These are phyloP conservation scores for Cydia fagiglandana DNA, from an alignment of 1,140 invertebrate species.

Conservation along the genomic window DNA sequence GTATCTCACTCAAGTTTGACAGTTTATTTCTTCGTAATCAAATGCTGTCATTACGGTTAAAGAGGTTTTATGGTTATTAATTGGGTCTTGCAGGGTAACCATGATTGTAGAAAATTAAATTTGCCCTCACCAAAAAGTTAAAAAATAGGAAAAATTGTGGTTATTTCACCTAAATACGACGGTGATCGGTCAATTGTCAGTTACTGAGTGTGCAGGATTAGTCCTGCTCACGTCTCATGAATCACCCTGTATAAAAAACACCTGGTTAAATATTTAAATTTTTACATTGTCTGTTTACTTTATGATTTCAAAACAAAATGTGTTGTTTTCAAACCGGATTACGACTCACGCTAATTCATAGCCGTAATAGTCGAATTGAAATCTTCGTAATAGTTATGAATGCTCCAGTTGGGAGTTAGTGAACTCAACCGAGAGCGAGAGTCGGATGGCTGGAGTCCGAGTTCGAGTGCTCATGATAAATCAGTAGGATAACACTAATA, in stretches of 20 bases:
- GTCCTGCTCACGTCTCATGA: no score
- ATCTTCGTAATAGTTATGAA: slow-evolving; percentile 24
- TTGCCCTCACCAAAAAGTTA: no score
- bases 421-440: slow-evolving; percentile 30
- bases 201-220: no score
- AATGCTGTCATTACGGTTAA: no score
- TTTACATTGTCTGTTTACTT: background rate
- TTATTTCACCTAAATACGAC: no score
- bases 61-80: no score
- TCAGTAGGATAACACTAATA: slow-evolving; percentile 41
- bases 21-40: no score
- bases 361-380: background rate
- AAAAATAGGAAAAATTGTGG: no score
- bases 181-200: no score
- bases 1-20: no score
- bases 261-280: background rate
- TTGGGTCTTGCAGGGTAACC: no score
- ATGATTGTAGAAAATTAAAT: no score
- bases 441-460: slow-evolving; percentile 9
- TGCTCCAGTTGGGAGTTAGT: slow-evolving; percentile 21
- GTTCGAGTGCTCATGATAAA: slow-evolving; percentile 27
- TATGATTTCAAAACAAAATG: background rate
- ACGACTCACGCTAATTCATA: background rate
- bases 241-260: background rate
- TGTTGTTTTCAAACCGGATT: background rate